Base-by-base conservation (phyloP, 1,140 invertebrate genomes). In the Pentalonia nigronervosa region DNA sequence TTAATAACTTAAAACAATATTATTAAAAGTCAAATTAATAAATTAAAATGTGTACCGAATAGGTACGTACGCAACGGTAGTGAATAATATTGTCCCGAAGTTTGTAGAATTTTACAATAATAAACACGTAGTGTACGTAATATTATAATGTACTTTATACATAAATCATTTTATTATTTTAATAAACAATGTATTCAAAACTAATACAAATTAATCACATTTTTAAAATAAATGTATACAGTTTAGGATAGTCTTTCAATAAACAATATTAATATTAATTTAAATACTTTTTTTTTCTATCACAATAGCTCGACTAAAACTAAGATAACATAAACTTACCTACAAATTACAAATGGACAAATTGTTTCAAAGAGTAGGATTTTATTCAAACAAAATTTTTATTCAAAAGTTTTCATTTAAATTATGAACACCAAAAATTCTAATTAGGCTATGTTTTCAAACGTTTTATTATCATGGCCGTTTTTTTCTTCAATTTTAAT, bases 221-320 rank as follows among this genome's bases (percentile, higher is more conserved):
- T 86, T 36, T 84, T 25, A 87, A 87, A 87, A 87, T n/a, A 87
- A 87, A 48, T 87, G 86, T 50, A n/a, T 76, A 20, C 30, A 86
- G 45, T 87, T 21, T 20, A 84, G 11, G 23, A 11, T 50, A 48
- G 30, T 48, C 47, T 48, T 87, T 87, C 20, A 87, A 87, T 30
- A 87, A 76, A 76, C 6, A 76, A 11, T 34, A 76, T n/a, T 11
- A 76, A 76, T 76, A n/a, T 30, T 67, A 41, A 41, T 41, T 41
- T 41, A 41, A 41, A 41, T 41, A 41, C 14, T 21, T 47, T 86
- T 84, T 25, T 45, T 41, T 48, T 87, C 14, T 87, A 87, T 87
- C 86, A 48, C 45, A 87, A n/a, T 87, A 20, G 14, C 17, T 6
- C 25, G 47, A 45, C 17, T 86, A 47, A 87, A 48, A 48, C 47